These are phyloP conservation scores for Plumapathes pennacea DNA, from an alignment of 92 coral and sea anemone genomes.

Conservation along the genomic window DNA sequence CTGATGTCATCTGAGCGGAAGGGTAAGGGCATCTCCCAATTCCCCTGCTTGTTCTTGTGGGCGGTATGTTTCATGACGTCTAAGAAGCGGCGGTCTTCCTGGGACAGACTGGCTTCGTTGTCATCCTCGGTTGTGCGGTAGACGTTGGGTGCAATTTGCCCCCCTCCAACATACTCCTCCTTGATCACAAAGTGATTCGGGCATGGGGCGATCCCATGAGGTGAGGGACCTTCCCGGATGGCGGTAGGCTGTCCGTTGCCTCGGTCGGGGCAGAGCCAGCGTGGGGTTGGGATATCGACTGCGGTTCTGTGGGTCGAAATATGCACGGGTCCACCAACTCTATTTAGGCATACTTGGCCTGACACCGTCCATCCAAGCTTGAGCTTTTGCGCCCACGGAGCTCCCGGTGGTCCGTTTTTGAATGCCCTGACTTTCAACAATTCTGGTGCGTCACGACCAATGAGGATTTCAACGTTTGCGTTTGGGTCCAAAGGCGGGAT, in stretches of 20 bases:
- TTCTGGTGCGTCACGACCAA: slow-evolving; percentile 32
- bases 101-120: slow-evolving; percentile 18
- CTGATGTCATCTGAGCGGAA: neutral
- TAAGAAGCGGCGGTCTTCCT: slow-evolving; percentile 11
- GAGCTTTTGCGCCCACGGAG: too few relatives aligned
- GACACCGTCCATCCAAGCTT: too few relatives aligned
- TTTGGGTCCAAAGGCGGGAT: slow-evolving; percentile 23
- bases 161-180: neutral
- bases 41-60: slow-evolving; percentile 15
- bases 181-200: slow-evolving; percentile 8
- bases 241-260: too few relatives aligned
- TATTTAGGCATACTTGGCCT: slow-evolving; percentile 22
- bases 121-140: slow-evolving; percentile 10
- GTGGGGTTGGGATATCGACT: neutral
- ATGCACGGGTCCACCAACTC: slow-evolving; percentile 26
- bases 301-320: slow-evolving; percentile 11
- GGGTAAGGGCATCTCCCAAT: slow-evolving; percentile 32
- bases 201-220: neutral
- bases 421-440: slow-evolving; percentile 34
- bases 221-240: neutral
- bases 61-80: slow-evolving; percentile 7
- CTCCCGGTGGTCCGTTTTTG: slow-evolving; percentile 23
- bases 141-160: slow-evolving; percentile 1
- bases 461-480: slow-evolving; percentile 1
- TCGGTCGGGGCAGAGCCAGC: neutral